Evolutionary conservation across 1,140 invertebrate genomes (phyloP).

Genomic region (Temnothorax longispinosus): DNA sequence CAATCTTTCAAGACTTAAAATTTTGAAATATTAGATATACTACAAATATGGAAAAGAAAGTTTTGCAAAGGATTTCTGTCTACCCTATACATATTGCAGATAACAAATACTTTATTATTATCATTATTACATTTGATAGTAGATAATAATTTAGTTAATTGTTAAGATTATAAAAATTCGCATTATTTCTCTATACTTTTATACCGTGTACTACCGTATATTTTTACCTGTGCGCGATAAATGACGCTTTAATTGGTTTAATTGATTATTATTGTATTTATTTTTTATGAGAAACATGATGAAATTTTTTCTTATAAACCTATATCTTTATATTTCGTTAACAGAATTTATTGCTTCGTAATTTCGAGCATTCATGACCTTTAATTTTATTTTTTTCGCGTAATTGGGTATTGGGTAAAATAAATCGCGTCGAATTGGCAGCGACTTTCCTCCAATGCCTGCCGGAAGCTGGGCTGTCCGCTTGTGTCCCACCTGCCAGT

Average conservation of each 20-base stretch:
- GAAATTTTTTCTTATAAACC: background rate
- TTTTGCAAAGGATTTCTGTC: background rate
- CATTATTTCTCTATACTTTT: background rate
- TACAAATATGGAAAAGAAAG: background rate
- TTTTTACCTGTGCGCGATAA: background rate
- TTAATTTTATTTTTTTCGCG: slow-evolving; percentile 7
- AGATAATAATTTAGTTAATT: background rate
- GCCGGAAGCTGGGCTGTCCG: slow-evolving; percentile 30
- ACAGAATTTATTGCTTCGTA: background rate
- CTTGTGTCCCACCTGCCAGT: slow-evolving; percentile 51
- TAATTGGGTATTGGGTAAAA: slow-evolving; percentile 23
- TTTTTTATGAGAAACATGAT: background rate
- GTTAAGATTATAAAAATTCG: background rate
- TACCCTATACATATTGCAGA: too few relatives aligned
- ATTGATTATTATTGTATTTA: background rate
- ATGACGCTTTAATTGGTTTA: background rate
- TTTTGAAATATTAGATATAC: background rate
- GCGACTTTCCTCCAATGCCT: slow-evolving; percentile 28
- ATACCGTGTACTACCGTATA: background rate
- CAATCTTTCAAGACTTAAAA: background rate
- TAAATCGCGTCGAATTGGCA: slow-evolving; percentile 26
- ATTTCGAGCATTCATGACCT: background rate
- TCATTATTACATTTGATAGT: background rate
- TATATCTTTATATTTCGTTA: background rate
- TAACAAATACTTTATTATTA: background rate